A percentile compares a stretch with the other conserved stretches of the same genome.
Evolutionary conservation across 2,113 vertebrate species (phyloP).

Genomic region (Bubo blakistoni): DNA sequence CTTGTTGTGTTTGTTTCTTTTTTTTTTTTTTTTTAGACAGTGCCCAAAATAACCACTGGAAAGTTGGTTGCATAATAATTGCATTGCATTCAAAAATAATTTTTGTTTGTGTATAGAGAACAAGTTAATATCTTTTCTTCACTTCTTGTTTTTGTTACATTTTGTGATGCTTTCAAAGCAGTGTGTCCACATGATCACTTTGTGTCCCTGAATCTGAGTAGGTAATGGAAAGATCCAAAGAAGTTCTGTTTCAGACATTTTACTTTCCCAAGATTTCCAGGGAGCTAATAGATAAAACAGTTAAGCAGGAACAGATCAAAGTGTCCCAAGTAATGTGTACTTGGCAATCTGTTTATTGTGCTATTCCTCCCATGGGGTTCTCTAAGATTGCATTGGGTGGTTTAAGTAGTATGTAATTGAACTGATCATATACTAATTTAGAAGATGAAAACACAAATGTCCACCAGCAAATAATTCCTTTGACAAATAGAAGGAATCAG

Average conservation of each 20-base stretch:
- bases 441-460: background rate
- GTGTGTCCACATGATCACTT: background rate
- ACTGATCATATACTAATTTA: background rate
- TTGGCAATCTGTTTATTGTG: background rate
- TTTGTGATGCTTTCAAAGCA: background rate
- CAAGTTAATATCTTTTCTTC: background rate
- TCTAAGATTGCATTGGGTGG: background rate
- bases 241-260: background rate
- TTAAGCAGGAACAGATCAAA: background rate
- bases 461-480: background rate
- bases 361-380: background rate
- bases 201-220: background rate
- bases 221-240: background rate
- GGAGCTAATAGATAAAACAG: background rate
- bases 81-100: background rate
- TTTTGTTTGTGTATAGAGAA: background rate
- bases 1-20: background rate
- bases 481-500: background rate
- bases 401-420: background rate
- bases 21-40: background rate
- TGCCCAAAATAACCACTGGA: background rate
- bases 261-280: background rate
- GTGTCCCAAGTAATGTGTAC: background rate
- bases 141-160: background rate
- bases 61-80: constrained; percentile 1